phyloP scores from a whole-genome alignment of 1,140 invertebrate genomes.

The Chrysomallon squamiferum region DNA sequence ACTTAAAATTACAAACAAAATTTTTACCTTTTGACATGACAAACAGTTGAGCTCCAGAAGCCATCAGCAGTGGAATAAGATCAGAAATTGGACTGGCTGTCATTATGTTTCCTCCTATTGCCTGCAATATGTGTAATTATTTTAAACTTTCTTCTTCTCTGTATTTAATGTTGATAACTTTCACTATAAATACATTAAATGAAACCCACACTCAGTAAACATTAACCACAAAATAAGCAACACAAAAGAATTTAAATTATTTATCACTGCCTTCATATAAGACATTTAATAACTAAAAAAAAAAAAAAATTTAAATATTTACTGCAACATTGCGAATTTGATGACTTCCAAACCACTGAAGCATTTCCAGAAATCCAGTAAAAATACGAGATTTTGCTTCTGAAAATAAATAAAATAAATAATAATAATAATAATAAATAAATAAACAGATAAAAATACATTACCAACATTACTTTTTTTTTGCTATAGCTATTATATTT shows the following conservation, averaged over 20 bases:
- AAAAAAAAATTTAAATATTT: constrained; percentile 53
- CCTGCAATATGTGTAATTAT: background rate
- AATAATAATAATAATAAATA: too few species aligned
- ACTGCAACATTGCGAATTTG: constrained; percentile 87
- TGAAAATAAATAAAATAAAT: constrained; percentile 48
- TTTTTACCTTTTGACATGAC: constrained; percentile 66
- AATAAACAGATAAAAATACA: background rate
- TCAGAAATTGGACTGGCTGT: constrained; percentile 96
- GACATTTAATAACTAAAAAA: too few species aligned
- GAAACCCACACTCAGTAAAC: too few species aligned
- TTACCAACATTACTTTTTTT: background rate
- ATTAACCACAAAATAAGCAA: too few species aligned
- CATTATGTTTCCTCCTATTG: constrained; percentile 75
- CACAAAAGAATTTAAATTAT: too few species aligned
- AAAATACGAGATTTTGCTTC: constrained; percentile 74
- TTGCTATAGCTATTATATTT: too few species aligned
- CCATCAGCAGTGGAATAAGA: constrained; percentile 90
- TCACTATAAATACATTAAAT: too few species aligned
- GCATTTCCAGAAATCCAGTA: constrained; percentile 79
- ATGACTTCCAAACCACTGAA: constrained; percentile 92
- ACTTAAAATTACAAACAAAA: background rate
- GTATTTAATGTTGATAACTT: too few species aligned
- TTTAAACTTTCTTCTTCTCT: too few species aligned
- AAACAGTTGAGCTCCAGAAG: constrained; percentile 69
- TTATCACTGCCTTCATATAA: too few species aligned